Evolutionary conservation across 2,113 vertebrate species (phyloP).

Genomic region (Colaptes auratus): DNA sequence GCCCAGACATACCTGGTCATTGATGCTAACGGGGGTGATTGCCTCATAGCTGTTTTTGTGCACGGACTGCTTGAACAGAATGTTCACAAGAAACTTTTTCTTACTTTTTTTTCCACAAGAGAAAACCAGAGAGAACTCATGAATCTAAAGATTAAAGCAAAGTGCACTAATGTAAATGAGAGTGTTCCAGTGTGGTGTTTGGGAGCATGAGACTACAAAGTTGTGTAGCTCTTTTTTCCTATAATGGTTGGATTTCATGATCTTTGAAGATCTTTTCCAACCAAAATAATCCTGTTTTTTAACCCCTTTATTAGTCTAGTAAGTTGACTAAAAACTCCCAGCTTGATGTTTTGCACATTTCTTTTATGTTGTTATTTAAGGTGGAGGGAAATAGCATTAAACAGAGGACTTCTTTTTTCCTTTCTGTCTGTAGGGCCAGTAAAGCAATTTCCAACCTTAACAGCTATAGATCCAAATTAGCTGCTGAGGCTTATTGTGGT

Average conservation of each 20-base stretch:
- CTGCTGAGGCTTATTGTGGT: neutral
- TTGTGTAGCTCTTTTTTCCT: neutral
- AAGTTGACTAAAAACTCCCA: neutral
- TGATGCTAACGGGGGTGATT: neutral
- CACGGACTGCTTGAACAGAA: neutral
- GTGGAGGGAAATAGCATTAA: neutral
- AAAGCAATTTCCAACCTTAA: neutral
- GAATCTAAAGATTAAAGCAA: neutral
- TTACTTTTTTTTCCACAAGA: neutral
- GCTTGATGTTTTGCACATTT: neutral
- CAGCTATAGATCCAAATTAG: neutral
- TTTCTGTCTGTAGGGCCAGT: neutral
- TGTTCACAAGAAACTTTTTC: neutral
- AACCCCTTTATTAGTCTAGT: neutral
- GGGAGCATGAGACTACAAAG: neutral
- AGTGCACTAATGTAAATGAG: neutral
- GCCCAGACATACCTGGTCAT: neutral
- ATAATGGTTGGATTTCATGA: too few relatives aligned
- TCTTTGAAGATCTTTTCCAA: too few relatives aligned
- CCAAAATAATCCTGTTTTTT: neutral
- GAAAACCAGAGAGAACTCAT: neutral
- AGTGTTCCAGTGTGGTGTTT: neutral
- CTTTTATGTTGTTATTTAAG: neutral
- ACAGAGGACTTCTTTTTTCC: neutral
- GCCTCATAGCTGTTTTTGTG: neutral